A percentile compares a stretch with the other conserved stretches of the same genome.
phyloP scores from a whole-genome alignment of 2,113 vertebrate species.

The Apodemus sylvaticus region DNA sequence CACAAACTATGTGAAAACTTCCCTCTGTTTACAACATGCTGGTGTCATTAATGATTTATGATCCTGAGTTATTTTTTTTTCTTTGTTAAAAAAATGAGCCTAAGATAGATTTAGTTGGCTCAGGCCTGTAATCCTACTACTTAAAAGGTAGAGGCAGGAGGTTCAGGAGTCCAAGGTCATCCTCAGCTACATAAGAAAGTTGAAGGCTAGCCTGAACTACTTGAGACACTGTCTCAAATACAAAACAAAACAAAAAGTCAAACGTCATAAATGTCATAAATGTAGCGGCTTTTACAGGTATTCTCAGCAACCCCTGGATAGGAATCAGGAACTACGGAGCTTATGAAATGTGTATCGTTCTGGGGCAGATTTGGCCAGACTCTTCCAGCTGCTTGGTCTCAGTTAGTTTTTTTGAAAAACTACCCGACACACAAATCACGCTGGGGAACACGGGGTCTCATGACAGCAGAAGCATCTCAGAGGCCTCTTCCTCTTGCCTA shows the following conservation, averaged over 20 bases:
- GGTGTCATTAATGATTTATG: constrained; percentile 24
- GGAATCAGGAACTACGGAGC: neutral
- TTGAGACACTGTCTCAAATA: neutral
- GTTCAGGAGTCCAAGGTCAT: neutral
- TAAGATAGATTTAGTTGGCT: neutral
- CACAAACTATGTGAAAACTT: constrained; percentile 11
- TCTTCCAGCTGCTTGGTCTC: neutral
- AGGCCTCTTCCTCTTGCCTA: neutral
- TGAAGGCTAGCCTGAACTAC: neutral
- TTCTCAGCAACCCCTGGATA: neutral
- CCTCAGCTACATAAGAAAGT: neutral
- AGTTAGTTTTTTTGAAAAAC: constrained; percentile 29
- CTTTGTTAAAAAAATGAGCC: constrained; percentile 39
- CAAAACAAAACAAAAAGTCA: too few relatives aligned
- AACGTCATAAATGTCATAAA: neutral
- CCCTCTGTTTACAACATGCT: constrained; percentile 16
- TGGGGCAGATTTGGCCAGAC: neutral
- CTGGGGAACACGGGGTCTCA: neutral
- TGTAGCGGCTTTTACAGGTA: neutral
- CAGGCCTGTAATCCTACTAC: neutral
- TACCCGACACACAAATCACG: neutral
- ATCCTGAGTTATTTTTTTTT: neutral
- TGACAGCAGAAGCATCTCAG: neutral
- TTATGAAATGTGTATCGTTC: neutral
- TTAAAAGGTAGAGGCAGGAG: neutral